Percentiles rank a stretch among this genome's conserved stretches.
These are phyloP conservation scores for Thyatira batis DNA, from an alignment of 2,888 invertebrate genomes.

Conservation along the genomic window DNA sequence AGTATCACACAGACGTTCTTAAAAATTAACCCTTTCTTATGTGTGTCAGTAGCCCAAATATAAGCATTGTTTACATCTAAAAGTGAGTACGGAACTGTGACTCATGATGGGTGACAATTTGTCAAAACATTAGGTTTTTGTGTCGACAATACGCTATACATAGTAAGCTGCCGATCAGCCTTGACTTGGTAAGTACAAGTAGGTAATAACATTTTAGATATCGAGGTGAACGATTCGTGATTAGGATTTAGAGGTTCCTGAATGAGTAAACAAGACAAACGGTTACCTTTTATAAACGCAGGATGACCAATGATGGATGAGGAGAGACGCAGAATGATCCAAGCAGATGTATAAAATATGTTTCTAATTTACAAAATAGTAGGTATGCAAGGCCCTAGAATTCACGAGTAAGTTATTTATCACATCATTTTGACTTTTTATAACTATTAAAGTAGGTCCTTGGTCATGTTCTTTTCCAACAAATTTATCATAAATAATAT, in stretches of 20 bases:
- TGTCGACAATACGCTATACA: slow-evolving; percentile 45
- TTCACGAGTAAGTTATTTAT: too few relatives aligned
- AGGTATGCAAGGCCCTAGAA: too few relatives aligned
- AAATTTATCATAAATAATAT: too few relatives aligned
- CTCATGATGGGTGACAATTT: slow-evolving; percentile 31
- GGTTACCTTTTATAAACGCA: slow-evolving; percentile 11
- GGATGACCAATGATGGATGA: too few relatives aligned
- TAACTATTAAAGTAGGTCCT: too few relatives aligned
- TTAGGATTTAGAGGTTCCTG: slow-evolving; percentile 20
- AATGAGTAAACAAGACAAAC: slow-evolving; percentile 17
- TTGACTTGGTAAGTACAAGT: too few relatives aligned
- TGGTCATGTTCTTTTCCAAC: too few relatives aligned
- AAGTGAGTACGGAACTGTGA: slow-evolving; percentile 24
- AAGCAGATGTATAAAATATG: too few relatives aligned
- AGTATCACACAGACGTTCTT: neutral
- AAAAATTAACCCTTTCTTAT: slow-evolving; percentile 10
- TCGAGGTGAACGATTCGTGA: slow-evolving; percentile 49
- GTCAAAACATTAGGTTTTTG: slow-evolving; percentile 49
- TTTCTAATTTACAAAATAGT: too few relatives aligned
- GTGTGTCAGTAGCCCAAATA: slow-evolving; percentile 29
- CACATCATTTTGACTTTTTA: too few relatives aligned
- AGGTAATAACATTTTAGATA: slow-evolving; percentile 34
- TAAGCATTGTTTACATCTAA: slow-evolving; percentile 17
- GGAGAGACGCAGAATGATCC: too few relatives aligned
- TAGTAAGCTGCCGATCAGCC: slow-evolving; percentile 50